These are phyloP conservation scores for Drosophila austrosaltans DNA, from an alignment of 2,888 invertebrate genomes.

Conservation along the genomic window DNA sequence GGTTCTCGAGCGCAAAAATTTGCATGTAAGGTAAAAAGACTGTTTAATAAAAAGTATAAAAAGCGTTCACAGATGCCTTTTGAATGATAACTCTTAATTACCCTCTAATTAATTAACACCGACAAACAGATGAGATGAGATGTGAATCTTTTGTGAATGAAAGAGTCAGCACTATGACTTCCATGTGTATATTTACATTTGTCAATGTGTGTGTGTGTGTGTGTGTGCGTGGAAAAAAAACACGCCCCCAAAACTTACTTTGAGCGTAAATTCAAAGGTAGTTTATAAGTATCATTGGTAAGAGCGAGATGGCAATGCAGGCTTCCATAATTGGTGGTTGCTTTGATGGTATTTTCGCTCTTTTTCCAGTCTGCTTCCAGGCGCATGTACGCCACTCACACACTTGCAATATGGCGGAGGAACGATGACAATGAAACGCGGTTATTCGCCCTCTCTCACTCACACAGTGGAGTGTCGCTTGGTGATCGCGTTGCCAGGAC, in stretches of 20 bases:
- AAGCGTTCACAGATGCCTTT: conserved; percentile 62
- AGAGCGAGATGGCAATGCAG: conserved; percentile 46
- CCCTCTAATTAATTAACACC: conserved; percentile 53
- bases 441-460: conserved; percentile 30
- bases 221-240: conserved; percentile 32
- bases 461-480: conserved; percentile 27
- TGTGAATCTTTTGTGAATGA: conserved; percentile 28
- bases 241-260: conserved; percentile 58
- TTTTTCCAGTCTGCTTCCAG: conserved; percentile 57
- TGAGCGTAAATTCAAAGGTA: conserved; percentile 50
- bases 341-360: conserved; percentile 34
- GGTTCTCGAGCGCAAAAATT: conserved; percentile 36
- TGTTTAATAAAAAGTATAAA: conserved; percentile 3
- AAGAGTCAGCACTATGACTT: conserved; percentile 51
- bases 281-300: conserved; percentile 7
- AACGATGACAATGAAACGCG: conserved; percentile 51
- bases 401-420: conserved; percentile 22
- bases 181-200: conserved; percentile 20
- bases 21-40: conserved; percentile 30
- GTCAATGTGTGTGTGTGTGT: conserved; percentile 18
- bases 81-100: conserved; percentile 52
- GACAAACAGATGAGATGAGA: conserved; percentile 22
- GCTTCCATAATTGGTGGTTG: conserved; percentile 64
- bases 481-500: conserved; percentile 74
- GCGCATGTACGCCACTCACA: conserved; percentile 21